phyloP scores from a whole-genome alignment of 1,140 invertebrate species.

The Danaus melanippus region DNA sequence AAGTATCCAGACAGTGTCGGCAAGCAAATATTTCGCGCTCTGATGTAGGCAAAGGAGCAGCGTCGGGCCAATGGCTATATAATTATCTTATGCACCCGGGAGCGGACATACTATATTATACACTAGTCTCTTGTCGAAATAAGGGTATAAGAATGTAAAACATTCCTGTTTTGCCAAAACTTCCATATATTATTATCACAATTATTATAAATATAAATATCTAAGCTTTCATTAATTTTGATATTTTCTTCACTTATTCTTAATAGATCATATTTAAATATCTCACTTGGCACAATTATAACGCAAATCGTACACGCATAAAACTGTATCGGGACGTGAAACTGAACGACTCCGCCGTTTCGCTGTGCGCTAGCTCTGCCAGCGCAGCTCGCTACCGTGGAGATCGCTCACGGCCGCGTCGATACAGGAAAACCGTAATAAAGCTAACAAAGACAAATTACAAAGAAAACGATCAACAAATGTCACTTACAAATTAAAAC shows the following conservation, averaged over 20 bases:
- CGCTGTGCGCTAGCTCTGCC: slow-evolving; percentile 12
- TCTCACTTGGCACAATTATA: slow-evolving; percentile 69
- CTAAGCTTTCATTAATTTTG: slow-evolving; percentile 62
- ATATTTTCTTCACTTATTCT: slow-evolving; percentile 66
- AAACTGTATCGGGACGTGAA: slow-evolving; percentile 41
- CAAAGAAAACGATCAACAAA: slow-evolving; percentile 69
- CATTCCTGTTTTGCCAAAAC: slow-evolving; percentile 57
- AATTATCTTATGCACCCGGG: slow-evolving; percentile 17
- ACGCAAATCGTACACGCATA: slow-evolving; percentile 60
- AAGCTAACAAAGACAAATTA: slow-evolving; percentile 69
- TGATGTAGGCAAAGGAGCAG: slow-evolving; percentile 6
- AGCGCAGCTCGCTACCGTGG: slow-evolving; percentile 12
- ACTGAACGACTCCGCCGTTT: slow-evolving; percentile 27
- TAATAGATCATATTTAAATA: slow-evolving; percentile 66
- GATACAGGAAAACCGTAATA: slow-evolving; percentile 60
- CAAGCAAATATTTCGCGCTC: slow-evolving; percentile 12
- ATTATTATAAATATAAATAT: slow-evolving; percentile 67
- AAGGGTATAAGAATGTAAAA: slow-evolving; percentile 50
- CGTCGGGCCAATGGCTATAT: slow-evolving; percentile 12
- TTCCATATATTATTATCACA: slow-evolving; percentile 70
- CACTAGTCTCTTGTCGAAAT: slow-evolving; percentile 43
- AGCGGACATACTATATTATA: slow-evolving; percentile 17
- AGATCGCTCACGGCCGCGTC: slow-evolving; percentile 27
- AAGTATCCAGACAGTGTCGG: slow-evolving; percentile 34
- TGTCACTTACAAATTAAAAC: slow-evolving; percentile 65